These are phyloP conservation scores for Fissipunctia ypsillon DNA, from an alignment of 2,888 invertebrate species.

Conservation along the genomic window DNA sequence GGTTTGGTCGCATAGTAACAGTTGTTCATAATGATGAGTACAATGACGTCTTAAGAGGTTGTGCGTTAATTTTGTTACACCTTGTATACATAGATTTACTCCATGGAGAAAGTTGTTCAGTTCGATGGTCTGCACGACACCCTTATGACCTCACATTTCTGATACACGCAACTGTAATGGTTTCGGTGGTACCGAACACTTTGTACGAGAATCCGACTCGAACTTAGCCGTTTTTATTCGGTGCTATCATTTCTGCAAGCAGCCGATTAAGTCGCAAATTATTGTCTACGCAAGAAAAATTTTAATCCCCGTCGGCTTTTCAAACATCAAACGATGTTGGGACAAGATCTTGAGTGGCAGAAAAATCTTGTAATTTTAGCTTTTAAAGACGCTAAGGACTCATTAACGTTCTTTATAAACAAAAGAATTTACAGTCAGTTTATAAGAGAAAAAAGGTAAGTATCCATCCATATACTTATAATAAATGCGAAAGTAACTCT, in stretches of 20 bases:
- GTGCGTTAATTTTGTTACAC: too few relatives aligned
- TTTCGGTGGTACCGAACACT: neutral
- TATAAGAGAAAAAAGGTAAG: neutral
- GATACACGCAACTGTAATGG: neutral
- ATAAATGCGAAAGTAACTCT: too few relatives aligned
- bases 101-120: neutral
- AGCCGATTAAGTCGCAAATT: neutral
- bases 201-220: neutral
- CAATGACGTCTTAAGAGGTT: too few relatives aligned
- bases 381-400: slow-evolving; percentile 19
- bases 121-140: neutral
- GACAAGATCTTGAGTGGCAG: slow-evolving; percentile 20
- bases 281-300: slow-evolving; percentile 1
- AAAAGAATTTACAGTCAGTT: slow-evolving; percentile 21
- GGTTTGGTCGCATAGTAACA: too few relatives aligned
- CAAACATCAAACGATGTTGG: slow-evolving; percentile 47
- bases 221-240: neutral
- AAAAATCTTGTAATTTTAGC: slow-evolving; percentile 51
- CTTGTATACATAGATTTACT: too few relatives aligned
- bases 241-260: slow-evolving; percentile 8
- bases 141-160: neutral
- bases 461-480: too few relatives aligned
- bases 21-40: too few relatives aligned
- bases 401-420: slow-evolving; percentile 34
- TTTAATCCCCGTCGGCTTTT: slow-evolving; percentile 8